phyloP scores from a whole-genome alignment of 2,888 invertebrate species.

The Amphipoea lucens region DNA sequence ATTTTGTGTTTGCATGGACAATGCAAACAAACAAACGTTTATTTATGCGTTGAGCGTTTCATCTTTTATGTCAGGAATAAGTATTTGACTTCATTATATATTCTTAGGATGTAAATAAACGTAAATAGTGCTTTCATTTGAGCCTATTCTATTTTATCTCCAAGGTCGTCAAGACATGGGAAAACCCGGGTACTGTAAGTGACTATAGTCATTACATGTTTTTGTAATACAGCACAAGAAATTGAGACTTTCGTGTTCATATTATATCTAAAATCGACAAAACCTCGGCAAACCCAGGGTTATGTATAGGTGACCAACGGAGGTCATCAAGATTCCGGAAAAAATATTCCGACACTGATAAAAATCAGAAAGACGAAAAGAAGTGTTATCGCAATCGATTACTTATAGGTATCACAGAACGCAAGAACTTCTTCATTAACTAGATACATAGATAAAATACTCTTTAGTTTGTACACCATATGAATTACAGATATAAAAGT shows the following conservation, averaged over 20 bases:
- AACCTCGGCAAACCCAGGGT: not conserved
- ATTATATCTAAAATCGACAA: not conserved
- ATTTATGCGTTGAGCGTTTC: conserved; percentile 6
- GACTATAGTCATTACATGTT: not conserved
- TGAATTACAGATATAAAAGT: not conserved
- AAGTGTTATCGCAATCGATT: not conserved
- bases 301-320: not conserved
- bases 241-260: not conserved
- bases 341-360: not conserved
- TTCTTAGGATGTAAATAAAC: not conserved
- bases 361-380: not conserved
- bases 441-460: too few relatives aligned
- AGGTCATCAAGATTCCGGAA: not conserved
- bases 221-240: not conserved
- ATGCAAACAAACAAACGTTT: conserved; percentile 17
- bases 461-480: not conserved
- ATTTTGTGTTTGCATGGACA: conserved; percentile 15
- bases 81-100: conserved; percentile 5
- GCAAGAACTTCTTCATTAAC: not conserved
- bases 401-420: too few relatives aligned
- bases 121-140: not conserved
- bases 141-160: not conserved
- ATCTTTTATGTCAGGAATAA: conserved; percentile 26
- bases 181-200: not conserved
- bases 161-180: not conserved